phyloP scores from a whole-genome alignment of 1,140 invertebrate species.

The Zaprionus inermis region DNA sequence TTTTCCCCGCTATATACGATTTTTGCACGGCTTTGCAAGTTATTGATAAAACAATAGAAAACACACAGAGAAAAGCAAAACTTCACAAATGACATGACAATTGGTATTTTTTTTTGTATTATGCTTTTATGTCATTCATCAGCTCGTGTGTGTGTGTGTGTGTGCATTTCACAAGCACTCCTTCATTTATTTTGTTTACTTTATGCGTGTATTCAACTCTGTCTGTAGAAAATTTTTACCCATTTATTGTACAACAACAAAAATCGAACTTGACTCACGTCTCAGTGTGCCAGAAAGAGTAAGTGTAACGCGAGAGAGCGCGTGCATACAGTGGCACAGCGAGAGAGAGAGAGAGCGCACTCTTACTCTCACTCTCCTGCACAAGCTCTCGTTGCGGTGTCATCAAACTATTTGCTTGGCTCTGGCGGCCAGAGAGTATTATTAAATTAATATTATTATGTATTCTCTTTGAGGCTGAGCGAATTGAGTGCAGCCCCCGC shows the following conservation, averaged over 20 bases:
- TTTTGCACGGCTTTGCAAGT: neutral
- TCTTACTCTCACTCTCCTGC: neutral
- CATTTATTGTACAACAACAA: constrained; percentile 26
- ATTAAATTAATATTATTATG: neutral
- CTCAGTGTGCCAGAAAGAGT: constrained; percentile 26
- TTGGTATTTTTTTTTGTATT: constrained; percentile 3
- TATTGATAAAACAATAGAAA: constrained; percentile 7
- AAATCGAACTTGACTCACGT: constrained; percentile 21
- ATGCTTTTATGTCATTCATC: constrained; percentile 18
- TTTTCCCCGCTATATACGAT: constrained; percentile 22
- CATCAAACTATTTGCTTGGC: constrained; percentile 44
- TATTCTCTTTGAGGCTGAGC: constrained; percentile 14
- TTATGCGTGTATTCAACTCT: constrained; percentile 10
- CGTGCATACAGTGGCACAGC: neutral
- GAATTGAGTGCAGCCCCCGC: constrained; percentile 16
- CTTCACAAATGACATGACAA: constrained; percentile 2
- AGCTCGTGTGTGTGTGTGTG: constrained; percentile 12
- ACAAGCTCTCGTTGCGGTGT: constrained; percentile 2
- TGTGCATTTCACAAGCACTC: constrained; percentile 9
- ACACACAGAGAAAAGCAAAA: neutral
- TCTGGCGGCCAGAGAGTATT: constrained; percentile 14
- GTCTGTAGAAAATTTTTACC: constrained; percentile 4
- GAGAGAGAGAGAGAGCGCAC: constrained; percentile 4
- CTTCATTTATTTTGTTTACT: constrained; percentile 43
- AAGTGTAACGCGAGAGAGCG: constrained; percentile 10